These are phyloP conservation scores for Andrena chrysosceles DNA, from an alignment of 2,888 invertebrate species.

Conservation along the genomic window DNA sequence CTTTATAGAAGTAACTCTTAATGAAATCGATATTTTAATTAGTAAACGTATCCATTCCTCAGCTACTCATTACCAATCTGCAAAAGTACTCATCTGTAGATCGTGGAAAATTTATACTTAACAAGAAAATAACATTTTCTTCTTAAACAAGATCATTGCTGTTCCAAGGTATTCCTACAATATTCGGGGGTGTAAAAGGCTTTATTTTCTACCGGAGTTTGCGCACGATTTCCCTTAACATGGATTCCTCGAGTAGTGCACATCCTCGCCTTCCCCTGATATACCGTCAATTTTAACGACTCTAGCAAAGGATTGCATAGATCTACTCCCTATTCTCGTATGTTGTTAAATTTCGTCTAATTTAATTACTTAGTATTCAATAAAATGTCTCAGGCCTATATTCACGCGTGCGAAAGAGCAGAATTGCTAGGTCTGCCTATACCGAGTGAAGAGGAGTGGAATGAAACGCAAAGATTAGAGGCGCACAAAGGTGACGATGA, in stretches of 20 bases:
- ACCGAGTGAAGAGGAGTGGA: constrained; percentile 89
- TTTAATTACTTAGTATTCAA: background rate
- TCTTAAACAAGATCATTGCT: background rate
- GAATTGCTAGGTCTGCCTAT: constrained; percentile 91
- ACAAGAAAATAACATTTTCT: background rate
- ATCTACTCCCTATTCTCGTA: constrained; percentile 1
- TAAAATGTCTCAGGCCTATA: constrained; percentile 86
- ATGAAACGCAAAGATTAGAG: constrained; percentile 64
- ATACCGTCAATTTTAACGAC: constrained; percentile 35
- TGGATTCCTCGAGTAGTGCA: constrained; percentile 75
- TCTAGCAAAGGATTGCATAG: constrained; percentile 4
- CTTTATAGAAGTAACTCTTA: background rate
- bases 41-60: background rate
- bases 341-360: background rate
- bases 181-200: background rate
- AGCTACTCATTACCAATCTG: background rate
- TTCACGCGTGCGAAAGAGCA: constrained; percentile 92
- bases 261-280: constrained; percentile 48
- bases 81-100: background rate
- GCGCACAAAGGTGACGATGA: constrained; percentile 37
- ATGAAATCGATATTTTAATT: background rate
- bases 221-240: constrained; percentile 78
- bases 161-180: background rate
- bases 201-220: constrained; percentile 66
- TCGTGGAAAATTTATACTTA: no score